Conservation (phyloP, 2,797 vertebrate genomes). For the Botia kubotai region DNA sequence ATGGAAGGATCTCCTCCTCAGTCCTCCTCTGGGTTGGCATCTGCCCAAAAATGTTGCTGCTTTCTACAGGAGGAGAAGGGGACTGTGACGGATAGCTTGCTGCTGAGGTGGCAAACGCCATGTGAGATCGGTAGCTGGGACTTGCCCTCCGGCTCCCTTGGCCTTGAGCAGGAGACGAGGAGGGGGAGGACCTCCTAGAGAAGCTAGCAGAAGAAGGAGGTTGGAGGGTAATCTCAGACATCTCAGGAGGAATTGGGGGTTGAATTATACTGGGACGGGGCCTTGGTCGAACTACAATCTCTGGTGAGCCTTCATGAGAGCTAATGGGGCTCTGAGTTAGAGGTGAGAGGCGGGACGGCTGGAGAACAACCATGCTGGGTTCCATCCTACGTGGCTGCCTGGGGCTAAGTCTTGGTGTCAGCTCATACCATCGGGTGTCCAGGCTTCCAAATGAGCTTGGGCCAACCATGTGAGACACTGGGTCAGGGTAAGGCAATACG, state of each 20-base stretch:
- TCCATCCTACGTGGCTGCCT: slow-evolving; percentile 92
- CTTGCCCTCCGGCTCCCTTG: slow-evolving; percentile 82
- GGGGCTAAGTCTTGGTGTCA: slow-evolving; percentile 92
- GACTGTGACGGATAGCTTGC: slow-evolving; percentile 88
- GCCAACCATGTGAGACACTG: slow-evolving; percentile 87
- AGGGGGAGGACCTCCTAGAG: slow-evolving; percentile 94
- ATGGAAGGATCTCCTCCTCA: slow-evolving; percentile 93
- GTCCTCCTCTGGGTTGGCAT: slow-evolving; percentile 89
- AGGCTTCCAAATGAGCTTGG: slow-evolving; percentile 95
- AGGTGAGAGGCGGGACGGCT: slow-evolving; percentile 96
- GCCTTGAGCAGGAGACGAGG: slow-evolving; percentile 91
- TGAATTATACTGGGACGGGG: slow-evolving; percentile 93
- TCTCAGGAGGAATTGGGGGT: slow-evolving; percentile 82
- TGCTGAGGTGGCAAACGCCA: slow-evolving; percentile 90
- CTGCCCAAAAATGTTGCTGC: slow-evolving; percentile 91
- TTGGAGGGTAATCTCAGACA: slow-evolving; percentile 96
- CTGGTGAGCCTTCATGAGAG: slow-evolving; percentile 93
- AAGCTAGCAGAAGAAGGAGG: slow-evolving; percentile 94
- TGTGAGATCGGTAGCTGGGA: slow-evolving; percentile 85
- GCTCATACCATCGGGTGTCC: slow-evolving; percentile 97
- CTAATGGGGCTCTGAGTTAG: slow-evolving; percentile 97
- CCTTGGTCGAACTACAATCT: slow-evolving; percentile 92
- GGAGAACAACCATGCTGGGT: slow-evolving; percentile 96
- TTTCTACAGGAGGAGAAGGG: slow-evolving; percentile 86
- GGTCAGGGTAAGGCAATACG: slow-evolving; percentile 97